A percentile compares a stretch with the other conserved stretches of the same genome.
phyloP scores from a whole-genome alignment of 2,888 invertebrate genomes.

The Tetheella fluctuosa region DNA sequence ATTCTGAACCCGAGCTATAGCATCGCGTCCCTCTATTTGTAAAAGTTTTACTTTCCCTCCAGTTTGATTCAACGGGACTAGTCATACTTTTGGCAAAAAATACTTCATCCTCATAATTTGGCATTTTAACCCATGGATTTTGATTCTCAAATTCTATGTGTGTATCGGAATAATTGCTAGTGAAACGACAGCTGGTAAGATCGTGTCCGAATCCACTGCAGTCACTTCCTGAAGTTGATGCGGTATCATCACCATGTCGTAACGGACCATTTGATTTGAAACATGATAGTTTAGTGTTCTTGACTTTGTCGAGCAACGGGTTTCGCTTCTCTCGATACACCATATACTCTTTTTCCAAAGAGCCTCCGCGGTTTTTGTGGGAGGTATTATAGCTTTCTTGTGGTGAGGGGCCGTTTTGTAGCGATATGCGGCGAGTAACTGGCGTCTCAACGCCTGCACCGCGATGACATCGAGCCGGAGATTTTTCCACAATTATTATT shows the following conservation, averaged over 20 bases:
- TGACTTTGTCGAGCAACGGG: constrained; percentile 88
- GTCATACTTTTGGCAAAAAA: constrained; percentile 69
- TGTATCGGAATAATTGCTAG: constrained; percentile 62
- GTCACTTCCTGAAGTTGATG: constrained; percentile 81
- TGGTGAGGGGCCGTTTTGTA: constrained; percentile 74
- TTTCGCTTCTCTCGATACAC: constrained; percentile 87
- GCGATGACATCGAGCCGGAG: constrained; percentile 76
- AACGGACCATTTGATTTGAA: constrained; percentile 85
- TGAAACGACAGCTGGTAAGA: constrained; percentile 63
- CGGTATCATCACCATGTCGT: constrained; percentile 76
- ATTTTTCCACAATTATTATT: constrained; percentile 84
- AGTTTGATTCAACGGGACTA: constrained; percentile 68
- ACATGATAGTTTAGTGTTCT: constrained; percentile 88
- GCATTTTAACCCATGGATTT: constrained; percentile 79
- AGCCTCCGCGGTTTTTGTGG: constrained; percentile 76
- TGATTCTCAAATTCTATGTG: constrained; percentile 79
- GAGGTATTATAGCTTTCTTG: constrained; percentile 80
- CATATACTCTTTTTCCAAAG: constrained; percentile 84
- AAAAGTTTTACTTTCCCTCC: constrained; percentile 72
- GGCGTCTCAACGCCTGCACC: constrained; percentile 59
- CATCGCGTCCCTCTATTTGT: constrained; percentile 74
- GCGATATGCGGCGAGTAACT: constrained; percentile 71
- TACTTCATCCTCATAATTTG: constrained; percentile 77
- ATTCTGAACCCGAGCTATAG: constrained; percentile 81
- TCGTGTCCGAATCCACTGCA: constrained; percentile 81